These are phyloP conservation scores for Serilophus lunatus DNA, from an alignment of 2,113 vertebrate species.

Conservation along the genomic window DNA sequence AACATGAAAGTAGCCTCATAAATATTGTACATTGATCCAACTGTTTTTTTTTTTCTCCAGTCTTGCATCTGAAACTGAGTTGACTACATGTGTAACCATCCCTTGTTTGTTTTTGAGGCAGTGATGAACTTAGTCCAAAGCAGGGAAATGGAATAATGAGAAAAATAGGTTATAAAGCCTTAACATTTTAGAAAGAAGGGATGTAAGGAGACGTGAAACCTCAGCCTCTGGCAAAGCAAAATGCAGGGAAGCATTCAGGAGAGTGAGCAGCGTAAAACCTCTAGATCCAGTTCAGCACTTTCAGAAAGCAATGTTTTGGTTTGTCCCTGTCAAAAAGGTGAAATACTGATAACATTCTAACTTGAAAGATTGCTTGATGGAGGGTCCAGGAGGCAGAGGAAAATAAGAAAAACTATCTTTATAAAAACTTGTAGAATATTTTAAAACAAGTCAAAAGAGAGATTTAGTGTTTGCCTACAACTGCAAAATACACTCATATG, in stretches of 20 bases:
- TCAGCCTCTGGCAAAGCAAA: not conserved
- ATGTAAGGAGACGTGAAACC: not conserved
- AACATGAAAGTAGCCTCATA: not conserved
- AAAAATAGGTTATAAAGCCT: not conserved
- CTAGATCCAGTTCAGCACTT: not conserved
- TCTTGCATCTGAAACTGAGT: not conserved
- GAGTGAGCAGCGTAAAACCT: not conserved
- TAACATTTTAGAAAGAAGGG: not conserved
- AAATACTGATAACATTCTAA: not conserved
- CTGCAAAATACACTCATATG: not conserved
- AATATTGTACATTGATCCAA: not conserved
- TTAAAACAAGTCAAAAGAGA: not conserved
- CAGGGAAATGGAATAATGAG: not conserved
- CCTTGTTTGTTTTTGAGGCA: not conserved
- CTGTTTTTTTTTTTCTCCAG: not conserved
- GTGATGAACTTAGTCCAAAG: not conserved
- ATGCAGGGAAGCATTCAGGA: not conserved
- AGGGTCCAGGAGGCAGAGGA: not conserved
- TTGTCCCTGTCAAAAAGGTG: not conserved
- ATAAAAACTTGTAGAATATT: not conserved
- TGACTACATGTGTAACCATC: not conserved
- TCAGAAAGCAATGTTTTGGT: not conserved
- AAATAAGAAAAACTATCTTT: not conserved
- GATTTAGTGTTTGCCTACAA: not conserved
- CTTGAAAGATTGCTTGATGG: not conserved